A percentile compares a stretch with the other conserved stretches of the same genome.
Conservation (phyloP, 2,797 vertebrate species). For the Pseudochirops corinnae region DNA sequence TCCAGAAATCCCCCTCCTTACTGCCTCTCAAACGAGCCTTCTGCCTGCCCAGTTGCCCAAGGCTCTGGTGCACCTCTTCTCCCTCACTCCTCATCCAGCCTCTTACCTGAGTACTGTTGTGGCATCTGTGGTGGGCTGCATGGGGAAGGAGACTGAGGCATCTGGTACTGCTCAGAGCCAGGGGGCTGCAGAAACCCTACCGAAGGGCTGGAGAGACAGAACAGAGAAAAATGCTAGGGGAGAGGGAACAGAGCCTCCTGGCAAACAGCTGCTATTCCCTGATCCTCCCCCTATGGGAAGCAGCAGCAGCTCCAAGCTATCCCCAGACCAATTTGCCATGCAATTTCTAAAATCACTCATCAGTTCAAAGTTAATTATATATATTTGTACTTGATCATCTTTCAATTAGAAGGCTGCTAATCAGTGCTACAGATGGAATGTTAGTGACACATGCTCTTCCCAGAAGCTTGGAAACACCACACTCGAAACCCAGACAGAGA, state of each 20-base stretch:
- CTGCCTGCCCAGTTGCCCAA: constrained; percentile 3
- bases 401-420: constrained; percentile 80
- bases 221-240: constrained; percentile 64
- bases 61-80: background rate
- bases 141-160: constrained; percentile 95
- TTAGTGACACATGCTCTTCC: constrained; percentile 62
- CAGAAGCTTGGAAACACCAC: constrained; percentile 52
- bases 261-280: constrained; percentile 73
- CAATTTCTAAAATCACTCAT: constrained; percentile 81
- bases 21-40: background rate
- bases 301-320: constrained; percentile 69
- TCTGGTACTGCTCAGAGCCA: constrained; percentile 96
- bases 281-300: constrained; percentile 64
- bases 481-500: background rate
- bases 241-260: constrained; percentile 50
- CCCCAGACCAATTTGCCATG: constrained; percentile 78
- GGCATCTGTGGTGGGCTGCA: constrained; percentile 97
- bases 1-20: background rate
- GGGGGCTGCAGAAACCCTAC: constrained; percentile 96
- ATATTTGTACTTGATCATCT: constrained; percentile 82
- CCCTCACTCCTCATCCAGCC: background rate
- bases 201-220: constrained; percentile 88
- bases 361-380: constrained; percentile 81
- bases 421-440: constrained; percentile 72
- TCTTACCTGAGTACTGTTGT: constrained; percentile 98